A percentile compares a stretch with the other conserved stretches of the same genome.
These are phyloP conservation scores for Alcedo atthis DNA, from an alignment of 2,797 vertebrate species.

Conservation along the genomic window DNA sequence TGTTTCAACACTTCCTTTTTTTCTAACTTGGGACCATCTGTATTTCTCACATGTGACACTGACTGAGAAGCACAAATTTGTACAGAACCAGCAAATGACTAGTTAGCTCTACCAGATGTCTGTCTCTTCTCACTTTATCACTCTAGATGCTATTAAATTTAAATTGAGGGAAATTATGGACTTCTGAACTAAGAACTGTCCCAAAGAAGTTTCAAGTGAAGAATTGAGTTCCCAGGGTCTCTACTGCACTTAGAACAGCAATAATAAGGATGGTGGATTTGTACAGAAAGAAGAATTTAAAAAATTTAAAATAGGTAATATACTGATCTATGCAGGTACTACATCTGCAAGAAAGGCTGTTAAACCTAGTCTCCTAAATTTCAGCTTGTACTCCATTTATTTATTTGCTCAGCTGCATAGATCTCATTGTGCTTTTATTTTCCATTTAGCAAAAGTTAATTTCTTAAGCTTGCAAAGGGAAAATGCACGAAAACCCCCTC, in stretches of 20 bases:
- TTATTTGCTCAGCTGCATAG: not conserved
- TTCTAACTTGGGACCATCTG: constrained; percentile 37
- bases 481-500: fast-evolving
- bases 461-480: not conserved
- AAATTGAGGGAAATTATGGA: constrained; percentile 35
- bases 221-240: constrained; percentile 17
- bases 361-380: constrained; percentile 11
- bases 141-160: constrained; percentile 35
- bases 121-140: constrained; percentile 51
- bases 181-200: not conserved
- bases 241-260: constrained; percentile 7
- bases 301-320: constrained; percentile 21
- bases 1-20: constrained; percentile 56
- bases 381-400: constrained; percentile 1
- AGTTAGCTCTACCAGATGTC: constrained; percentile 62
- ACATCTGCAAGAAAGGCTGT: not conserved
- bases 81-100: constrained; percentile 55
- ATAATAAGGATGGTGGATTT: constrained; percentile 37
- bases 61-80: constrained; percentile 61
- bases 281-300: not conserved
- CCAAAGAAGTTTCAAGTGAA: constrained; percentile 45
- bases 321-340: constrained; percentile 35
- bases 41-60: constrained; percentile 55
- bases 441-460: constrained; percentile 4
- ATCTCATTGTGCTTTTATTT: not conserved